These are phyloP conservation scores for Lagopus muta DNA, from an alignment of 2,113 vertebrate species.

Conservation along the genomic window DNA sequence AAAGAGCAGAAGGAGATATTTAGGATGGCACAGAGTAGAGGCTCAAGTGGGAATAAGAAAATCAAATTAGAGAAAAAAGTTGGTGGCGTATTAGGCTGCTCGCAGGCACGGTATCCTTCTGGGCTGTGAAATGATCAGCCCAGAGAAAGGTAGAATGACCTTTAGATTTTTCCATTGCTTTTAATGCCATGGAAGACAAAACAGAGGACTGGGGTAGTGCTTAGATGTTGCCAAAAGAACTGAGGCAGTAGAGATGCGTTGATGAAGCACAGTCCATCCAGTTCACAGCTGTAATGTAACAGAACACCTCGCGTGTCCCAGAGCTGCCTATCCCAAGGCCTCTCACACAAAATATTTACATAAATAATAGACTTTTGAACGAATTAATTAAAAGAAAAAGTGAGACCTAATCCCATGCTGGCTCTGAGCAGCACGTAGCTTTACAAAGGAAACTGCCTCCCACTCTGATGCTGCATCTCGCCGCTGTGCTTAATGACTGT, in stretches of 20 bases:
- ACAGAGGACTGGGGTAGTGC: not conserved
- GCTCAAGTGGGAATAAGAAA: not conserved
- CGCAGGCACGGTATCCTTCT: not conserved
- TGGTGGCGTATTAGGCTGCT: not conserved
- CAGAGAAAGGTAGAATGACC: not conserved
- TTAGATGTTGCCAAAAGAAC: not conserved
- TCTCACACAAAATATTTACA: constrained; percentile 48
- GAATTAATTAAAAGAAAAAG: constrained; percentile 31
- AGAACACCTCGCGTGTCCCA: not conserved
- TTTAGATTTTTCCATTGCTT: not conserved
- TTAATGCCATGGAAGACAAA: not conserved
- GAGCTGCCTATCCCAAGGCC: not conserved
- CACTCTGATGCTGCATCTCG: not conserved
- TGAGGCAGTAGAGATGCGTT: not conserved
- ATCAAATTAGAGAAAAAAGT: not conserved
- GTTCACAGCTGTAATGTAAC: constrained; percentile 1
- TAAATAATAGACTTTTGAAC: constrained; percentile 9
- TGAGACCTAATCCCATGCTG: constrained; percentile 43
- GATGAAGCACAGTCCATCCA: rapidly evolving
- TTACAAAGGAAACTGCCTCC: constrained; percentile 53
- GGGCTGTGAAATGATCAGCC: rapidly evolving
- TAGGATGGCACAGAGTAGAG: not conserved
- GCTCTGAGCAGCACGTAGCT: constrained; percentile 28
- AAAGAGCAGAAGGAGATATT: not conserved
- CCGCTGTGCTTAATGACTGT: constrained; percentile 62